Evolutionary conservation across 2,888 invertebrate genomes (phyloP).

Genomic region (Drosophila lutescens): DNA sequence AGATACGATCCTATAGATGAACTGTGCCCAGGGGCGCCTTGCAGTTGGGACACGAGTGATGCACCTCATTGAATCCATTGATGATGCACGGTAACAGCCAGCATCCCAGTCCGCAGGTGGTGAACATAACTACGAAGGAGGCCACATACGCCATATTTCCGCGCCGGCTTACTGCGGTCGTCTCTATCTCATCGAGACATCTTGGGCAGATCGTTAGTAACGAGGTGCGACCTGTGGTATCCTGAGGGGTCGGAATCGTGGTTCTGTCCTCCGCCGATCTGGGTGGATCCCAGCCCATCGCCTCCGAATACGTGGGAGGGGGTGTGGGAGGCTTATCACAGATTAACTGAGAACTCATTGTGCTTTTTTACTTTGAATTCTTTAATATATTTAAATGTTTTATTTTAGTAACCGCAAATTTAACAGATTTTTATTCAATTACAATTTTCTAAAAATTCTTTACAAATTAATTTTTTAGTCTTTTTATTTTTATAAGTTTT

Average conservation of each 20-base stretch:
- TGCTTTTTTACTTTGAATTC: background rate
- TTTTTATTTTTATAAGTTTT: too few species aligned
- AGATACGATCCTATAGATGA: background rate
- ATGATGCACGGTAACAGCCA: background rate
- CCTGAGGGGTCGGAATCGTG: background rate
- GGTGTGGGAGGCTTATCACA: background rate
- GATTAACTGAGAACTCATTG: background rate
- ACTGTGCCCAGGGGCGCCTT: background rate
- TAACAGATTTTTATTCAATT: too few species aligned
- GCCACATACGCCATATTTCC: background rate
- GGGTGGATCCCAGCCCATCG: background rate
- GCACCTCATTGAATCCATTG: background rate
- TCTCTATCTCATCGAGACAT: background rate
- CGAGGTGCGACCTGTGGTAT: background rate
- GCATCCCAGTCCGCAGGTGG: background rate
- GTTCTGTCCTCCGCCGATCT: background rate
- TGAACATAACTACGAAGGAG: background rate
- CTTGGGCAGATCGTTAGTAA: background rate
- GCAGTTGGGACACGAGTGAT: background rate
- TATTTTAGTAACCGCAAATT: too few species aligned
- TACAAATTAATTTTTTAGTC: too few species aligned
- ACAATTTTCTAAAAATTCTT: too few species aligned
- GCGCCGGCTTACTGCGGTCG: background rate
- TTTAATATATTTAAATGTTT: too few species aligned
- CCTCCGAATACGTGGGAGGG: background rate